These are phyloP conservation scores for Tetragnatha versicolor DNA, from an alignment of 1,140 invertebrate species.

Conservation along the genomic window DNA sequence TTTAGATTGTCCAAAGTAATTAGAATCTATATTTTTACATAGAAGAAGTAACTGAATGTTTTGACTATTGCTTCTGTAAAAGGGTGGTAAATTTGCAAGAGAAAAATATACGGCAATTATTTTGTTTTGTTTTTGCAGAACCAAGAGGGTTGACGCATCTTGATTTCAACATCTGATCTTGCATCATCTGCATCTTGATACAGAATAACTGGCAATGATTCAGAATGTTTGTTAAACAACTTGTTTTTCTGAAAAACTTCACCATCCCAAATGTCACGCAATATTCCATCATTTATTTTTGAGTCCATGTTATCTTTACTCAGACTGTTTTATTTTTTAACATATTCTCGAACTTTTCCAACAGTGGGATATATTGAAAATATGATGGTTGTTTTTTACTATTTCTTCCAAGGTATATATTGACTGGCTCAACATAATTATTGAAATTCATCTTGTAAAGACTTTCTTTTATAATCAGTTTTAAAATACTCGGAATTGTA, in stretches of 20 bases:
- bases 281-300: neutral
- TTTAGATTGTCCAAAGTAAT: slow-evolving; percentile 14
- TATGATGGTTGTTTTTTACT: slow-evolving; percentile 1
- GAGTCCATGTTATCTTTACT: neutral
- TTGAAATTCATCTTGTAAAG: neutral
- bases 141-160: slow-evolving; percentile 32
- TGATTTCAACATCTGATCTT: too few species aligned
- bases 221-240: neutral
- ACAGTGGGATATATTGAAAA: slow-evolving; percentile 12
- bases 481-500: slow-evolving; percentile 1
- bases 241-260: neutral
- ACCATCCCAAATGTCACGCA: slow-evolving; percentile 5
- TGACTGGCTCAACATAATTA: neutral
- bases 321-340: neutral
- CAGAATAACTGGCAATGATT: neutral
- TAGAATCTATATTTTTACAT: slow-evolving; percentile 21
- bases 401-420: neutral
- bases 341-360: neutral
- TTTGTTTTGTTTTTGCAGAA: slow-evolving; percentile 21
- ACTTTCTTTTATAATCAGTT: neutral
- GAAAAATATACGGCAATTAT: slow-evolving; percentile 13
- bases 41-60: slow-evolving; percentile 7
- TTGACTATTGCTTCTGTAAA: neutral
- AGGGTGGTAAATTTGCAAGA: slow-evolving; percentile 8
- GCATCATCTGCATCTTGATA: slow-evolving; percentile 27